Evolutionary conservation across 2,888 invertebrate species (phyloP), one percentile per base, ranked within the genome.

Genomic region (Dioctria rufipes): DNA sequence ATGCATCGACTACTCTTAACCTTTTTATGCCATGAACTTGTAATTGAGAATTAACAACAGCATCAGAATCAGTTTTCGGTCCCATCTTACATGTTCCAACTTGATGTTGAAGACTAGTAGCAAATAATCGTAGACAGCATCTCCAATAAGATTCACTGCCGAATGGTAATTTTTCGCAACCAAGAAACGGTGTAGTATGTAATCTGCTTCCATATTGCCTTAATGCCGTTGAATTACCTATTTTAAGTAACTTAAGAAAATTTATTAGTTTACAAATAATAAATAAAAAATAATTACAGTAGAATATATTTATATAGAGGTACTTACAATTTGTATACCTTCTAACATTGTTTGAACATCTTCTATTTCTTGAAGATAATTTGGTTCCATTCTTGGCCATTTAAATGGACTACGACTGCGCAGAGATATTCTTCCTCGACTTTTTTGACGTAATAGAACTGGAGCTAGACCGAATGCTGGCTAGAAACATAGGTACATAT

Each of bases 361-460:
- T 43, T 92, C 91, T 3, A 91, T 91, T 85, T 94, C 89, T 78
- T 92, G 90, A 86, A 96, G 94, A 88, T 96, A 98, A 89, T 97
- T 96, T 0, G 95, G 93, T 71, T 95, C 91, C 85, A 98, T 93
- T 78, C 91, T 89, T 0, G 98, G 98, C 88, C 93, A 93, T 78
- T 94, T 93, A 40, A 92, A 89, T 0, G 96, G 95, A 89, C 95
- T 93, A 0, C 90, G 88, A 78, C 94, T 94, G 81, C 92, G 92
- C 73, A 98, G 89, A 25, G 90, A 91, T 67, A 96, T 90, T 66
- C 94, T 90, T 0, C 96, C 96, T 25, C 92, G 90, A 84, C 95
- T 95, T 80, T 92, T 92, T 0, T 96, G 95, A 37, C 94, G 91
- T 86, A 96, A 89, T 42, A 95, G 88, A 39, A 95, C 92, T 0